Evolutionary conservation across 2,113 vertebrate species (phyloP).

Genomic region (Pseudorasbora parva): DNA sequence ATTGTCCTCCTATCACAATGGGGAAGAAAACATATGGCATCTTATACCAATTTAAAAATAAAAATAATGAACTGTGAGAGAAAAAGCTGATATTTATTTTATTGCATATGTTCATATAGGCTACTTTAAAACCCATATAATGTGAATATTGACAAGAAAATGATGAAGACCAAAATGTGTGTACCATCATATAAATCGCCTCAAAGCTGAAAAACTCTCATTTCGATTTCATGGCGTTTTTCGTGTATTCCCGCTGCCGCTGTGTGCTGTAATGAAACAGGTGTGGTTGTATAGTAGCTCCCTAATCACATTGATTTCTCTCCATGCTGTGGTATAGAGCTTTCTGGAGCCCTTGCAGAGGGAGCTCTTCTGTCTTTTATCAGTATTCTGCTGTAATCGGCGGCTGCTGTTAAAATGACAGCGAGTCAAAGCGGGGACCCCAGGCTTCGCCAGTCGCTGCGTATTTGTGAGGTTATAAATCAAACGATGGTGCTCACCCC

Average conservation of each 20-base stretch:
- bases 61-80: background rate
- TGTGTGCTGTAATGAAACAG: conserved; percentile 18
- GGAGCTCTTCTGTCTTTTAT: conserved; percentile 48
- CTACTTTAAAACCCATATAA: background rate
- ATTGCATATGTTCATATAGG: background rate
- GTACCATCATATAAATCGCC: background rate
- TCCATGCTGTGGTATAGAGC: conserved; percentile 40
- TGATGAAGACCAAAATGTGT: background rate
- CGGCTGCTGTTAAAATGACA: conserved; percentile 65
- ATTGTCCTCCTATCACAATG: no score
- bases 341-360: conserved; percentile 51
- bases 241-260: background rate
- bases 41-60: no score
- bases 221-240: background rate
- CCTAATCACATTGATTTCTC: conserved; percentile 34
- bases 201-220: background rate
- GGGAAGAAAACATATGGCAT: no score
- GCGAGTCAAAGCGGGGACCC: conserved; percentile 60
- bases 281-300: conserved; percentile 8
- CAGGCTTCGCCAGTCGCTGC: conserved; percentile 69
- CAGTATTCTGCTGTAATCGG: conserved; percentile 54
- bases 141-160: background rate
- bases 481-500: conserved; percentile 55
- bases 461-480: conserved; percentile 73
- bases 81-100: background rate